Conservation (phyloP, 2,113 vertebrate species). For the Bujurquina vittata region DNA sequence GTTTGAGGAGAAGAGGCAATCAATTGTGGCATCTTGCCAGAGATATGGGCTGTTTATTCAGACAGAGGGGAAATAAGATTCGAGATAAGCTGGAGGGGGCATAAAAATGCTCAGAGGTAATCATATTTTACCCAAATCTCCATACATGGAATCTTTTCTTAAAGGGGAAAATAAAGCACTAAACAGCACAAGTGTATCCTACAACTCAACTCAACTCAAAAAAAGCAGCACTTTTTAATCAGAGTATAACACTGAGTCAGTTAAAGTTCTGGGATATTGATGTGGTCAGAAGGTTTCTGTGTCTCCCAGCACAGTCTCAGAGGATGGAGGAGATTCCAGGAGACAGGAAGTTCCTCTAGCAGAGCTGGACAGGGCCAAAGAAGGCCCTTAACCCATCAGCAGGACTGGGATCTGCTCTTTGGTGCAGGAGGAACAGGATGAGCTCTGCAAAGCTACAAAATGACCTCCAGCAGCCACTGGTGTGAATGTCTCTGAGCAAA, state of each 20-base stretch:
- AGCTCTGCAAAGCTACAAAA: too few relatives aligned
- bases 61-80: conserved; percentile 52
- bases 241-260: too few relatives aligned
- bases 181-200: neutral
- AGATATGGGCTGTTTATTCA: conserved; percentile 66
- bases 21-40: conserved; percentile 56
- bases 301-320: neutral
- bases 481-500: too few relatives aligned
- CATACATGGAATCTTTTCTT: neutral
- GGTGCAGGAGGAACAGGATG: too few relatives aligned
- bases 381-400: neutral
- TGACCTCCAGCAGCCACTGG: too few relatives aligned
- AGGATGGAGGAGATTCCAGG: neutral
- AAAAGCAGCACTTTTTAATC: too few relatives aligned
- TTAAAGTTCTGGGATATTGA: too few relatives aligned
- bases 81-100: conserved; percentile 52
- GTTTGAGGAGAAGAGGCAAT: conserved; percentile 37
- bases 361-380: neutral
- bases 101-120: conserved; percentile 49
- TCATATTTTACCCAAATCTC: conserved; percentile 45
- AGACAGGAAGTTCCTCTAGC: neutral
- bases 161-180: neutral
- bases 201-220: neutral
- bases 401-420: neutral
- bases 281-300: neutral